phyloP scores from a whole-genome alignment of 2,888 invertebrate species.

The Thymelicus acteon region DNA sequence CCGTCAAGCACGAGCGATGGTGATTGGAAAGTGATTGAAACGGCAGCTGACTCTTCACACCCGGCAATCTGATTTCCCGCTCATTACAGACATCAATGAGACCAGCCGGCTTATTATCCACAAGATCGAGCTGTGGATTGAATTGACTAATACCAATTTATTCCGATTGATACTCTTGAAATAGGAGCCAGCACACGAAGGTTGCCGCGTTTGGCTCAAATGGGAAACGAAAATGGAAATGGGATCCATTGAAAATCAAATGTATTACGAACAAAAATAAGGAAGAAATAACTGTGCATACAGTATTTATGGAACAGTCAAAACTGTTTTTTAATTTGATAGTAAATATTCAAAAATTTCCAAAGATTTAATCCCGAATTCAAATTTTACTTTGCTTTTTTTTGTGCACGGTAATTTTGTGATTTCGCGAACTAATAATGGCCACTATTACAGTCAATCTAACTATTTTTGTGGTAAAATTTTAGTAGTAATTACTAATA shows the following conservation, averaged over 20 bases:
- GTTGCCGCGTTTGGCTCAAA: background rate
- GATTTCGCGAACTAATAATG: too few species aligned
- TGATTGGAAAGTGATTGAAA: constrained; percentile 64
- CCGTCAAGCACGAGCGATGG: constrained; percentile 49
- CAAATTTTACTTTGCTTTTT: too few species aligned
- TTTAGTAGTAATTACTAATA: too few species aligned
- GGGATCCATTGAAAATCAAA: background rate
- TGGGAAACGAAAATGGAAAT: too few species aligned
- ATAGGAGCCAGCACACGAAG: background rate
- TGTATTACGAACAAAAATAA: background rate
- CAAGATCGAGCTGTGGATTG: constrained; percentile 3
- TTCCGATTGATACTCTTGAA: background rate
- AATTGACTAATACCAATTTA: background rate
- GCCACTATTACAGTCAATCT: too few species aligned
- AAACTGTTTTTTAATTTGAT: too few species aligned
- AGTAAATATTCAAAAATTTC: too few species aligned
- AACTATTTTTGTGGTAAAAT: too few species aligned
- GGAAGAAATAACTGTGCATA: too few species aligned
- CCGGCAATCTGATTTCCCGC: constrained; percentile 59
- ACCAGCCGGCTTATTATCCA: background rate
- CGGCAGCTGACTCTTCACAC: constrained; percentile 58
- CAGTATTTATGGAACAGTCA: too few species aligned
- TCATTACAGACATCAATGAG: constrained; percentile 49
- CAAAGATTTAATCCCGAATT: too few species aligned
- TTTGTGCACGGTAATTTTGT: too few species aligned